These are phyloP conservation scores for Bombylius discolor DNA, from an alignment of 2,888 invertebrate species.

Conservation along the genomic window DNA sequence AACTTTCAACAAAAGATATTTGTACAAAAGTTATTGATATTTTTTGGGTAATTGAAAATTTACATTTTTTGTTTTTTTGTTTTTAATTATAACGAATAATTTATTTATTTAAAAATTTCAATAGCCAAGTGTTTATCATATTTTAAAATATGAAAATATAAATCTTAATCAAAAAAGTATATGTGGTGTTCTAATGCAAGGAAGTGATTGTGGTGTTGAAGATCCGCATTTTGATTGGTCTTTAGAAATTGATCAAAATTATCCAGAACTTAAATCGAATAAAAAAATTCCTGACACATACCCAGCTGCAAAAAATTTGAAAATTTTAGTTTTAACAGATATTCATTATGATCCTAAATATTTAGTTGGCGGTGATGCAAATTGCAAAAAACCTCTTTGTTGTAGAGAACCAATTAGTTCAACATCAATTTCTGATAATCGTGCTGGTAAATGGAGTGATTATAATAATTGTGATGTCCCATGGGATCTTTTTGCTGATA, in stretches of 20 bases:
- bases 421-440: constrained; percentile 16
- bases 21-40: no score
- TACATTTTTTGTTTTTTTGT: no score
- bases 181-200: constrained; percentile 28
- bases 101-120: no score
- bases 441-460: constrained; percentile 71
- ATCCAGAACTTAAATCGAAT: background rate
- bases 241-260: constrained; percentile 17
- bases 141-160: background rate
- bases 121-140: background rate
- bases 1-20: no score
- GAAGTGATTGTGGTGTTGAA: constrained; percentile 21
- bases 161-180: constrained; percentile 17
- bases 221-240: constrained; percentile 25
- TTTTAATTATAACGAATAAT: no score
- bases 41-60: no score
- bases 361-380: constrained; percentile 48
- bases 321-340: constrained; percentile 37
- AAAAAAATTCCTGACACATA: background rate
- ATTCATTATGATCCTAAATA: constrained; percentile 69
- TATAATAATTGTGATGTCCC: constrained; percentile 67
- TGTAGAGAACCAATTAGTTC: constrained; percentile 42
- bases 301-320: constrained; percentile 6
- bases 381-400: constrained; percentile 65
- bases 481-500: constrained; percentile 50